Percentiles rank a stretch among this genome's conserved stretches.
These are phyloP conservation scores for Synodontis membranacea DNA, from an alignment of 2,113 vertebrate species.

Conservation along the genomic window DNA sequence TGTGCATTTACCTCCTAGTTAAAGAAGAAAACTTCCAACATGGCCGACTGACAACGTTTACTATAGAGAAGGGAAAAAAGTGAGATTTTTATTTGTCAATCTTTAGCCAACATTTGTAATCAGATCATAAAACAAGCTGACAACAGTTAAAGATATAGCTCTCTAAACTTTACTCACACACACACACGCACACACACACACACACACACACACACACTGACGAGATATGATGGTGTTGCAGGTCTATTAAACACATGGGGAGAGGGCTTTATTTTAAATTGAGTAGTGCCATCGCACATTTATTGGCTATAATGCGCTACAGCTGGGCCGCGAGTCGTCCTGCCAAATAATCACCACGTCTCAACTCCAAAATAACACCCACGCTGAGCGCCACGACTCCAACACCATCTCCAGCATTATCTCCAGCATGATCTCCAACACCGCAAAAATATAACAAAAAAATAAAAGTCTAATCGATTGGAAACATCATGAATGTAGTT, in stretches of 20 bases:
- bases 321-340: slow-evolving; percentile 59
- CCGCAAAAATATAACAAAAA: too few relatives aligned
- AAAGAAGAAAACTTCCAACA: neutral
- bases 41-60: neutral
- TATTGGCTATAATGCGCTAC: slow-evolving; percentile 82
- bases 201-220: slow-evolving; percentile 48
- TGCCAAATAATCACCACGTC: slow-evolving; percentile 75
- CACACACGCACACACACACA: neutral
- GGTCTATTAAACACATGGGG: slow-evolving; percentile 77
- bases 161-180: neutral
- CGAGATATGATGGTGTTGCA: slow-evolving; percentile 73
- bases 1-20: neutral
- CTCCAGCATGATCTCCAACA: neutral
- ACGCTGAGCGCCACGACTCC: slow-evolving; percentile 6
- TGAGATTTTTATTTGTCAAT: neutral
- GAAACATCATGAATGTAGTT: neutral
- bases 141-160: neutral
- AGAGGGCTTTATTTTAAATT: slow-evolving; percentile 82
- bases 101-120: neutral
- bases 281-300: slow-evolving; percentile 85
- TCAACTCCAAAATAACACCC: slow-evolving; percentile 53
- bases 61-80: neutral
- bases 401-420: neutral
- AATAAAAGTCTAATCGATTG: neutral
- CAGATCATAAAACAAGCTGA: neutral